A percentile compares a stretch with the other conserved stretches of the same genome.
phyloP scores from a whole-genome alignment of 1,140 invertebrate species.

The Lepidurus couesii region DNA sequence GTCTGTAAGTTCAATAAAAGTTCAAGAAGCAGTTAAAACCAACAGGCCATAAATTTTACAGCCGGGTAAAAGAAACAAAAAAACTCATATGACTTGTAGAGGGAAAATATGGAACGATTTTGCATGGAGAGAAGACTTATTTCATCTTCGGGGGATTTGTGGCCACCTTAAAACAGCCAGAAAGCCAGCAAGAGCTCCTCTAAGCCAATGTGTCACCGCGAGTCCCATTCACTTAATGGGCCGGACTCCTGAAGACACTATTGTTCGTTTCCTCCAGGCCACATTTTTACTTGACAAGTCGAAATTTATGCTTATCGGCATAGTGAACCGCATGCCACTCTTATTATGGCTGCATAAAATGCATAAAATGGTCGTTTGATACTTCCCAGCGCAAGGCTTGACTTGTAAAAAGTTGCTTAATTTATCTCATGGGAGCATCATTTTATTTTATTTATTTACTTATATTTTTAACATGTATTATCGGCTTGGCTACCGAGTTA shows the following conservation, averaged over 20 bases:
- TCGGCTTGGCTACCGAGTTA: background rate
- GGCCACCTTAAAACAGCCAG: background rate
- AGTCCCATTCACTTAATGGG: slow-evolving; percentile 13
- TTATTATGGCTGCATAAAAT: slow-evolving; percentile 6
- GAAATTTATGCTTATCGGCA: slow-evolving; percentile 16
- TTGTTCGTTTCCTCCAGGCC: slow-evolving; percentile 13
- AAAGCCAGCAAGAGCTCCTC: background rate
- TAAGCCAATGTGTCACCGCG: slow-evolving; percentile 17
- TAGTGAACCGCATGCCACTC: background rate
- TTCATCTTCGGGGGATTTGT: background rate
- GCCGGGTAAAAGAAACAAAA: background rate
- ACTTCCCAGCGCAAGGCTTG: background rate
- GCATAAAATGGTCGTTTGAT: slow-evolving; percentile 5
- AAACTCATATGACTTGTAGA: background rate
- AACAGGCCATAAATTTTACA: slow-evolving; percentile 4
- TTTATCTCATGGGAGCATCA: background rate
- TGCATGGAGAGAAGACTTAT: background rate
- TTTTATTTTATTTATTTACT: background rate
- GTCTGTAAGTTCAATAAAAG: slow-evolving; percentile 6
- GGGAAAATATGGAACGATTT: background rate
- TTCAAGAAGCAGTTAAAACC: slow-evolving; percentile 19
- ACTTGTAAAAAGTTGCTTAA: background rate
- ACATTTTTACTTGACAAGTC: slow-evolving; percentile 22
- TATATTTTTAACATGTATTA: background rate
- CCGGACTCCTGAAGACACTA: slow-evolving; percentile 5